phyloP scores from a whole-genome alignment of 2,113 vertebrate species.

The Saccopteryx leptura region DNA sequence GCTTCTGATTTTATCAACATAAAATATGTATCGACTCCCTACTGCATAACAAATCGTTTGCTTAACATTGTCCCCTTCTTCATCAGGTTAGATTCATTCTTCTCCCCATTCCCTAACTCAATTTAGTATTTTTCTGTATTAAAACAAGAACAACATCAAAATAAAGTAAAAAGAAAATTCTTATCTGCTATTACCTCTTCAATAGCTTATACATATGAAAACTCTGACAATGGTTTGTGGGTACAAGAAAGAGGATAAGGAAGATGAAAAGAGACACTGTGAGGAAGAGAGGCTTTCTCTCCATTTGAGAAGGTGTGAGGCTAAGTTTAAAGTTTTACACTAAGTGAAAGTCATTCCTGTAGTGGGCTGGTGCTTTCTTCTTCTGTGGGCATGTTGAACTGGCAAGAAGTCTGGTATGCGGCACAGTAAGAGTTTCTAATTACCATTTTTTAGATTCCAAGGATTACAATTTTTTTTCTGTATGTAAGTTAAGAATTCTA shows the following conservation, averaged over 20 bases:
- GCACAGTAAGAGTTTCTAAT: slow-evolving; percentile 6
- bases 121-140: background rate
- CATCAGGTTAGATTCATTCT: background rate
- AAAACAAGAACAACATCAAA: background rate
- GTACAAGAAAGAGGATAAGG: background rate
- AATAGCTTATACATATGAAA: background rate
- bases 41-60: background rate
- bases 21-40: background rate
- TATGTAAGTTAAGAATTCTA: slow-evolving; percentile 33
- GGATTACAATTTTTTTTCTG: slow-evolving; percentile 15
- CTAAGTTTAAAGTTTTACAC: background rate
- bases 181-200: background rate
- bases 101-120: background rate
- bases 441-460: slow-evolving; percentile 13
- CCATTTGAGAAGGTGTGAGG: background rate
- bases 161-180: background rate
- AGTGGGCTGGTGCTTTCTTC: background rate
- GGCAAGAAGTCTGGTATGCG: background rate
- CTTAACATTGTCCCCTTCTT: background rate
- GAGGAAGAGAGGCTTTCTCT: background rate
- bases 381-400: background rate
- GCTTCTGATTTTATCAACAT: slow-evolving; percentile 48
- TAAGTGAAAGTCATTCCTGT: background rate
- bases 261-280: background rate
- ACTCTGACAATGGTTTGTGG: background rate